These are phyloP conservation scores for Grammomys surdaster DNA, from an alignment of 2,113 vertebrate genomes.

Conservation along the genomic window DNA sequence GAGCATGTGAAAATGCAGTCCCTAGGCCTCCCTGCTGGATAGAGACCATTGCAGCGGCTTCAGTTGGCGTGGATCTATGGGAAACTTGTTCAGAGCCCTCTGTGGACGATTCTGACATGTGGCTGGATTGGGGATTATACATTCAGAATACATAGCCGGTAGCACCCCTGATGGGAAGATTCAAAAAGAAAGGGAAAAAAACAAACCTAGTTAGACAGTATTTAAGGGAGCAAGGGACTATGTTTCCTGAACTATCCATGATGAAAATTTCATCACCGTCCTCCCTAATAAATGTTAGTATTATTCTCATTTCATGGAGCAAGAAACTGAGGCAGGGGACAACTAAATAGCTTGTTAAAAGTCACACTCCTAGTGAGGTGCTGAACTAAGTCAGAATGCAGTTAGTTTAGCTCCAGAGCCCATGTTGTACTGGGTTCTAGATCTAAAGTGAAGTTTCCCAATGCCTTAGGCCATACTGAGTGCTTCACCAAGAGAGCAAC, in stretches of 20 bases:
- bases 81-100: not conserved
- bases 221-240: not conserved
- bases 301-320: not conserved
- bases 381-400: not conserved
- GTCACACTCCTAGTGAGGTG: not conserved
- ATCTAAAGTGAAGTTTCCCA: not conserved
- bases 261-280: not conserved
- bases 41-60: not conserved
- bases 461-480: not conserved
- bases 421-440: fast-evolving
- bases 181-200: not conserved
- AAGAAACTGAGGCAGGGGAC: not conserved
- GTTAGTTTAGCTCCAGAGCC: no score
- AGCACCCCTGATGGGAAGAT: not conserved
- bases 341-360: not conserved
- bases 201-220: not conserved
- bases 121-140: not conserved
- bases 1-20: not conserved
- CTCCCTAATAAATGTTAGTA: not conserved
- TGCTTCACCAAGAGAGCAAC: fast-evolving
- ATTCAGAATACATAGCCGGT: not conserved
- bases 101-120: not conserved
- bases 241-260: no score
- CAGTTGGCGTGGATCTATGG: not conserved
- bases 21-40: not conserved